Conservation (phyloP, 2,888 invertebrate genomes). For the Agonopterix heracliana region DNA sequence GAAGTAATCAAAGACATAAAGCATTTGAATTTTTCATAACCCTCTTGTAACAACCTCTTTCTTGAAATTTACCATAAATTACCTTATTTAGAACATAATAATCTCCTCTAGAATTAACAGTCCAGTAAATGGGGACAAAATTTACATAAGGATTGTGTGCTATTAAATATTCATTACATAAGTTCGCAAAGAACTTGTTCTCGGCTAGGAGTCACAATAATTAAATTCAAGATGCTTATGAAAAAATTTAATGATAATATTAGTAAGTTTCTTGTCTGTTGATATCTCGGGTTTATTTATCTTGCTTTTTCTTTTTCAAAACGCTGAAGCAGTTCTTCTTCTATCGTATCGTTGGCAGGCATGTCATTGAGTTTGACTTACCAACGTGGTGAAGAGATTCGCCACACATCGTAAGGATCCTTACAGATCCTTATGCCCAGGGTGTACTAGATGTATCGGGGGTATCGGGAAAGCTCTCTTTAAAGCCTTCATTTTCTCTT, state of each 20-base stretch:
- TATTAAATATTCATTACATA: slow-evolving; percentile 54
- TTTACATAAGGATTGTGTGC: slow-evolving; percentile 47
- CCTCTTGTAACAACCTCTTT: neutral
- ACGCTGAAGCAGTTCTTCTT: too few relatives aligned
- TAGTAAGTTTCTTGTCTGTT: neutral
- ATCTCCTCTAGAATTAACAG: slow-evolving; percentile 23
- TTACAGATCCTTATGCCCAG: too few relatives aligned
- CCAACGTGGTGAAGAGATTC: too few relatives aligned
- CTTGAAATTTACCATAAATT: slow-evolving; percentile 4
- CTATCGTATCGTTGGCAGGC: too few relatives aligned
- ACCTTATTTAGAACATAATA: slow-evolving; percentile 27
- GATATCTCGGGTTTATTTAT: too few relatives aligned
- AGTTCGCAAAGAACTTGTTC: slow-evolving; percentile 33
- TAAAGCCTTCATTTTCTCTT: too few relatives aligned
- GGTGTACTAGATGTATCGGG: too few relatives aligned
- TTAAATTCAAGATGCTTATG: slow-evolving; percentile 18
- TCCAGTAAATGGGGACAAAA: slow-evolving; percentile 32
- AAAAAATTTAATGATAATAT: neutral
- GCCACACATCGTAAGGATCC: too few relatives aligned
- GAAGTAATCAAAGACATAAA: too few relatives aligned
- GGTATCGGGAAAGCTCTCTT: too few relatives aligned
- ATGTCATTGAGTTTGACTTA: too few relatives aligned
- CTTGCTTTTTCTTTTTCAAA: too few relatives aligned
- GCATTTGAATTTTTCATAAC: slow-evolving; percentile 9
- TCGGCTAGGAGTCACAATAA: slow-evolving; percentile 17